phyloP scores from a whole-genome alignment of 2,888 invertebrate genomes.

The Campopleginae sp. region DNA sequence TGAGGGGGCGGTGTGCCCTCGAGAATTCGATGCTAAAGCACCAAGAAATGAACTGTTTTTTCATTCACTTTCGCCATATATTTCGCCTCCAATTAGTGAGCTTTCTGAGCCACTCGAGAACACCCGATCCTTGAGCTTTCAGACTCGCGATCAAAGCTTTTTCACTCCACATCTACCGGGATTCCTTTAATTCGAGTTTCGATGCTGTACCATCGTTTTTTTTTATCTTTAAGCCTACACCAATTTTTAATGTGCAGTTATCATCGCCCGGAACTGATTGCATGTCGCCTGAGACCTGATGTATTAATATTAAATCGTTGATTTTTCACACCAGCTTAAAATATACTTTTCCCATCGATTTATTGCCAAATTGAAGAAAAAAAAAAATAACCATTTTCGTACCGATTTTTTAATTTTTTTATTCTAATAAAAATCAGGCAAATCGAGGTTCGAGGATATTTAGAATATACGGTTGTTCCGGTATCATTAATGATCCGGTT shows the following conservation, averaged over 20 bases:
- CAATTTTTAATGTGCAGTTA: background rate
- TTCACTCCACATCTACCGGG: constrained; percentile 7
- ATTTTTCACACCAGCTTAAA: too few species aligned
- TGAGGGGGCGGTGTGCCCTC: background rate
- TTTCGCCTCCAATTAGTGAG: constrained; percentile 61
- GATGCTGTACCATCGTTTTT: constrained; percentile 6
- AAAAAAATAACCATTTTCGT: too few species aligned
- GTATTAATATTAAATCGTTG: too few species aligned
- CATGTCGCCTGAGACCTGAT: too few species aligned
- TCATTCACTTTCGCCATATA: constrained; percentile 29
- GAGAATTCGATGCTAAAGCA: constrained; percentile 46
- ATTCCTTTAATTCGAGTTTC: constrained; percentile 58
- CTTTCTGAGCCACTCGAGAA: constrained; percentile 13
- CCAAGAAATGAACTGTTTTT: constrained; percentile 22
- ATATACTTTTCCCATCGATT: too few species aligned
- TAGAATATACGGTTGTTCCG: background rate
- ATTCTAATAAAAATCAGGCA: too few species aligned
- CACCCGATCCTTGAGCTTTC: constrained; percentile 35
- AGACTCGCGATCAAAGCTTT: constrained; percentile 34
- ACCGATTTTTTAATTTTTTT: too few species aligned
- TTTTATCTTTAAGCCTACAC: background rate
- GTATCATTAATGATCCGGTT: background rate
- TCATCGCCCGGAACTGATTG: too few species aligned
- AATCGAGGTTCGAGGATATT: background rate
- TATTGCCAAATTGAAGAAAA: too few species aligned